Percentiles rank a stretch among this genome's conserved stretches.
Conservation (phyloP, 2,113 vertebrate species). For the Ibidorhyncha struthersii region DNA sequence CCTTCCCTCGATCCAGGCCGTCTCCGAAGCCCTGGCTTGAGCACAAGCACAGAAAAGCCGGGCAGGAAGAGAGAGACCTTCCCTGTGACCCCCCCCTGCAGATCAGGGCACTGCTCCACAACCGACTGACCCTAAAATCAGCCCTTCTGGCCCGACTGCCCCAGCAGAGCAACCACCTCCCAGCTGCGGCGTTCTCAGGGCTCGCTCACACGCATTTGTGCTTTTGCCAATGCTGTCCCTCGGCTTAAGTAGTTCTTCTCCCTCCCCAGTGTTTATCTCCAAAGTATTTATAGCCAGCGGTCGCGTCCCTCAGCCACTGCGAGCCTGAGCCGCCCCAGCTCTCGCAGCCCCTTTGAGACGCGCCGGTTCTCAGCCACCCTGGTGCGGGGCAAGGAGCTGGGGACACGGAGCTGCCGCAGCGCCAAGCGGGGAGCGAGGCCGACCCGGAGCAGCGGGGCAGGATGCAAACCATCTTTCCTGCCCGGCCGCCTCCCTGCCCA, state of each 20-base stretch:
- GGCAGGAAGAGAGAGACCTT: background rate
- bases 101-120: rapidly evolving
- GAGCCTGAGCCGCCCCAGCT: background rate
- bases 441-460: rapidly evolving
- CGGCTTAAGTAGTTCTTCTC: background rate
- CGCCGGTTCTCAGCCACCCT: background rate
- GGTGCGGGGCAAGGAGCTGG: rapidly evolving
- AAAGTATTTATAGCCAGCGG: background rate
- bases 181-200: rapidly evolving
- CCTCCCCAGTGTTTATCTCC: background rate
- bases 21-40: background rate
- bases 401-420: rapidly evolving
- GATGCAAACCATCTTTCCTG: background rate
- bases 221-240: background rate
- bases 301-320: rapidly evolving
- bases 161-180: background rate
- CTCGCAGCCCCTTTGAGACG: background rate
- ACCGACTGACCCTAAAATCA: background rate
- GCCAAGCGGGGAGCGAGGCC: background rate
- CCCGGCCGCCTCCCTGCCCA: background rate
- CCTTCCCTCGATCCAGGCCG: rapidly evolving
- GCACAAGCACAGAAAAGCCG: rapidly evolving
- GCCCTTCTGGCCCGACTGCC: background rate
- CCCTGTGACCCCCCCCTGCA: no score
- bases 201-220: background rate